Evolutionary conservation across 1,140 invertebrate genomes (phyloP).

Genomic region (Lasioglossum albipes): DNA sequence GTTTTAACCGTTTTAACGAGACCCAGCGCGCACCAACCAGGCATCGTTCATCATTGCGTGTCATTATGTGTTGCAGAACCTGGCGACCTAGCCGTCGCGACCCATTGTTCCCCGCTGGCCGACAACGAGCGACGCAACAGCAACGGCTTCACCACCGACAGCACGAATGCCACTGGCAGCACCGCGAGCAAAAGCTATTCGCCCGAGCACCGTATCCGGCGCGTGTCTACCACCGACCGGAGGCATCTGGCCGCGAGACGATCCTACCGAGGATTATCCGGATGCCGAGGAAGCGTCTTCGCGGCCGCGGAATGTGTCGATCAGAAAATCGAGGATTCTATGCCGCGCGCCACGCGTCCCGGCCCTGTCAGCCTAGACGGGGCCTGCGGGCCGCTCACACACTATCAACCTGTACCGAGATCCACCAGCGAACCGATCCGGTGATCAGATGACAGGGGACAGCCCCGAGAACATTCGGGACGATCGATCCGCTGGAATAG

Average conservation of each 20-base stretch:
- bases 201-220: constrained; percentile 40
- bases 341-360: neutral
- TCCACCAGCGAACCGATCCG: neutral
- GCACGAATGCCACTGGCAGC: constrained; percentile 42
- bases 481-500: no score
- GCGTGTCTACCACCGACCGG: constrained; percentile 43
- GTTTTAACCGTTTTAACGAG: constrained; percentile 52
- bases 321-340: constrained; percentile 33
- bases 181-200: constrained; percentile 50
- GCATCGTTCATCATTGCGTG: constrained; percentile 51
- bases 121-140: constrained; percentile 45
- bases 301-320: constrained; percentile 35
- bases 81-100: constrained; percentile 75
- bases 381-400: neutral
- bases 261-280: constrained; percentile 53
- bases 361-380: constrained; percentile 7
- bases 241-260: constrained; percentile 47
- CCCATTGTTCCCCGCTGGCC: constrained; percentile 61
- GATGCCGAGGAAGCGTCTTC: constrained; percentile 42
- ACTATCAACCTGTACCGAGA: neutral
- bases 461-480: no score
- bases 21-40: constrained; percentile 17
- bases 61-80: constrained; percentile 76
- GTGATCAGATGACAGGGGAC: neutral
- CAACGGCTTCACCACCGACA: constrained; percentile 18